phyloP scores from a whole-genome alignment of 1,140 invertebrate genomes.

The Aphelinus atriplicis region DNA sequence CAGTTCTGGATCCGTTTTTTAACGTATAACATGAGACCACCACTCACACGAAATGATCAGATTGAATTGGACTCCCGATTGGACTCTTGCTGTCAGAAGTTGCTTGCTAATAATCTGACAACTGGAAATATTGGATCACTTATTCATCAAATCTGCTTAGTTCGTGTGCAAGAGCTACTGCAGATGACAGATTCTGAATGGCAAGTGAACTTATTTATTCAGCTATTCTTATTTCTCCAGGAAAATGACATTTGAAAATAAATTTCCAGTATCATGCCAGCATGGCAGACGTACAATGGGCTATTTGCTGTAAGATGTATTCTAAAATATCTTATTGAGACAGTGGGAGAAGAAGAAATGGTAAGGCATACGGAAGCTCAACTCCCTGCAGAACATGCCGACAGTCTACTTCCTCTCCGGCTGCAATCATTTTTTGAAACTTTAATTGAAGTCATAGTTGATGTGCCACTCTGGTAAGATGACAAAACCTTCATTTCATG shows the following conservation, averaged over 20 bases:
- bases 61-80: conserved; percentile 78
- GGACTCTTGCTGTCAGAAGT: conserved; percentile 77
- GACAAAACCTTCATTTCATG: conserved; percentile 7
- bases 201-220: conserved; percentile 67
- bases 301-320: conserved; percentile 90
- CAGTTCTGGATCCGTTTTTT: conserved; percentile 94
- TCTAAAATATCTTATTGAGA: conserved; percentile 89
- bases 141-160: conserved; percentile 81
- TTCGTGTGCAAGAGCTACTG: conserved; percentile 81
- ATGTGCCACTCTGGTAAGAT: conserved; percentile 77
- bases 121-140: conserved; percentile 90
- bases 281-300: conserved; percentile 95
- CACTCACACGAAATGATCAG: conserved; percentile 75
- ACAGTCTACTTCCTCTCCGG: conserved; percentile 45
- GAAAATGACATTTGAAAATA: conserved; percentile 33
- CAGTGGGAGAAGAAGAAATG: conserved; percentile 78
- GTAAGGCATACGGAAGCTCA: conserved; percentile 77
- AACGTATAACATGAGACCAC: conserved; percentile 88
- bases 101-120: conserved; percentile 81
- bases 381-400: conserved; percentile 45
- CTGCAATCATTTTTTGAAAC: conserved; percentile 75
- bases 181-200: conserved; percentile 86
- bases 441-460: conserved; percentile 79
- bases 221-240: conserved; percentile 15
- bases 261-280: conserved; percentile 83